A percentile compares a stretch with the other conserved stretches of the same genome.
Evolutionary conservation across 2,888 invertebrate genomes (phyloP).

Genomic region (Scaptomyza cyrtandrae): DNA sequence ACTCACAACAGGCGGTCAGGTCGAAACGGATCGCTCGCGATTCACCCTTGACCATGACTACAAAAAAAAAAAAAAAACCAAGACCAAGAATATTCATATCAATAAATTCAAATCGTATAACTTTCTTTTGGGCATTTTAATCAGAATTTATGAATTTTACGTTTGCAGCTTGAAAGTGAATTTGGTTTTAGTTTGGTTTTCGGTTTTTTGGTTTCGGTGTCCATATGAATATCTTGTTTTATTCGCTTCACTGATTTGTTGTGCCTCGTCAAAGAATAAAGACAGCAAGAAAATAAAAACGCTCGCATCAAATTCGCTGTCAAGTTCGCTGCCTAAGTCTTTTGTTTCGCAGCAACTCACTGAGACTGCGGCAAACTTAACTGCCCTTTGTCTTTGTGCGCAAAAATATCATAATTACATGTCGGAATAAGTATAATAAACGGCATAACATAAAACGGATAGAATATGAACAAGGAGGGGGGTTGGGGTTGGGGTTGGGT

Average conservation of each 20-base stretch:
- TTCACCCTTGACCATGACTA: slow-evolving; percentile 54
- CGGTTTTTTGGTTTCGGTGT: slow-evolving; percentile 1
- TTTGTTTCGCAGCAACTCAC: slow-evolving; percentile 54
- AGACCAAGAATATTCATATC: slow-evolving; percentile 35
- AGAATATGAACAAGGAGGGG: slow-evolving; percentile 12
- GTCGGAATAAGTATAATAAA: slow-evolving; percentile 56
- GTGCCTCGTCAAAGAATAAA: background rate
- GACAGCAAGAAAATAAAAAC: too few species aligned
- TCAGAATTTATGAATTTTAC: slow-evolving; percentile 47
- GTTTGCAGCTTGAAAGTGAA: slow-evolving; percentile 60
- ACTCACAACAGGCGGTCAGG: slow-evolving; percentile 40
- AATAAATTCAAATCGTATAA: slow-evolving; percentile 40
- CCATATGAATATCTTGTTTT: background rate
- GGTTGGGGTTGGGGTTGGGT: background rate
- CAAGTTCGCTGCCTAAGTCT: slow-evolving; percentile 63
- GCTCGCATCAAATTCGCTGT: slow-evolving; percentile 30
- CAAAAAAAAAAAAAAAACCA: background rate
- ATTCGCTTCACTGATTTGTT: slow-evolving; percentile 42
- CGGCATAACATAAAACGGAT: slow-evolving; percentile 36
- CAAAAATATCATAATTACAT: slow-evolving; percentile 65
- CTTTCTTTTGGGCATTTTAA: slow-evolving; percentile 45
- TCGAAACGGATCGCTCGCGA: background rate
- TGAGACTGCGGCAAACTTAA: slow-evolving; percentile 40
- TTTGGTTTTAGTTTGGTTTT: slow-evolving; percentile 28
- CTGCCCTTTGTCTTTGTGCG: slow-evolving; percentile 70